Percentiles rank a stretch among this genome's conserved stretches.
Evolutionary conservation across 1,140 invertebrate species (phyloP).

Genomic region (Bursaphelenchus mucronatus): DNA sequence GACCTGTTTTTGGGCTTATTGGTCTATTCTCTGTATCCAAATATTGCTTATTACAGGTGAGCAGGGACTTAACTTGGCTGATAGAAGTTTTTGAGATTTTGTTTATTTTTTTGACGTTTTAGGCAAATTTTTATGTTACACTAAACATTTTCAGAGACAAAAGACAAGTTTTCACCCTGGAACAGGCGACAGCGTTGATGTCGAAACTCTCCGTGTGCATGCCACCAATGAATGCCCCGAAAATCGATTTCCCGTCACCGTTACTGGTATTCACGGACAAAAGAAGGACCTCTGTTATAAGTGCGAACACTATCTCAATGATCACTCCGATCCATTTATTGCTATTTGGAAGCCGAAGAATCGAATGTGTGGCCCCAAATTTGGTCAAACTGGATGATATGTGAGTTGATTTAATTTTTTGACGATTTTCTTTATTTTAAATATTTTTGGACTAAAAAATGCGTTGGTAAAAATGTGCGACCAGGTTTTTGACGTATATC

Average conservation of each 20-base stretch:
- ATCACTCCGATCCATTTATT: slow-evolving; percentile 86
- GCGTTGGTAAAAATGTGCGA: background rate
- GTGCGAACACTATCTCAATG: slow-evolving; percentile 95
- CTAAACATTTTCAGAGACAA: slow-evolving; percentile 24
- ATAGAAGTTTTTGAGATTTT: slow-evolving; percentile 7
- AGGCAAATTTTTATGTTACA: slow-evolving; percentile 1
- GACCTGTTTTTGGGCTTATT: slow-evolving; percentile 69
- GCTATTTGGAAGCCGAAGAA: slow-evolving; percentile 82
- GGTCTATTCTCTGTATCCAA: slow-evolving; percentile 78
- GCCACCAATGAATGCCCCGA: slow-evolving; percentile 68
- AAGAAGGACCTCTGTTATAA: slow-evolving; percentile 86
- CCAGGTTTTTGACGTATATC: background rate
- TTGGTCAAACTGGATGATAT: slow-evolving; percentile 79
- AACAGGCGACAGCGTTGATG: slow-evolving; percentile 79
- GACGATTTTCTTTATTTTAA: background rate
- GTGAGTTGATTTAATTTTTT: slow-evolving; percentile 56
- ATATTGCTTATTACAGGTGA: slow-evolving; percentile 89
- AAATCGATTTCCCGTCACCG: slow-evolving; percentile 81
- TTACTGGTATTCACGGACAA: slow-evolving; percentile 98
- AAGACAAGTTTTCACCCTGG: slow-evolving; percentile 76
- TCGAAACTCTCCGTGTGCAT: slow-evolving; percentile 91
- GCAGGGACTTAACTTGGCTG: slow-evolving; percentile 71
- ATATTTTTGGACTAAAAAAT: slow-evolving; percentile 3
- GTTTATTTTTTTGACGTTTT: background rate
- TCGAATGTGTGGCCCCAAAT: slow-evolving; percentile 67